phyloP scores from a whole-genome alignment of 1,140 invertebrate species.

The Melanaphis sacchari region DNA sequence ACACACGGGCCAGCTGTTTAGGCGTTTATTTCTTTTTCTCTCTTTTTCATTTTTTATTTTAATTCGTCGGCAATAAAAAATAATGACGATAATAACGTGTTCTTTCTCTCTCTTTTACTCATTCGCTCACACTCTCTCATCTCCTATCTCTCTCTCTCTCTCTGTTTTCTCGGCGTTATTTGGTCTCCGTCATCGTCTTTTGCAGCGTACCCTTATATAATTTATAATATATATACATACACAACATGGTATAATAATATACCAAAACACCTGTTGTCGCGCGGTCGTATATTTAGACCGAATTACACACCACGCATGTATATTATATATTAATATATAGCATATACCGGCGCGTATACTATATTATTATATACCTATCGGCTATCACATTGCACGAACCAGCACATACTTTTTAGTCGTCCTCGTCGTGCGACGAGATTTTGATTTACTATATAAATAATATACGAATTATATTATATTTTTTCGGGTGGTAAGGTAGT shows the following conservation, averaged over 20 bases:
- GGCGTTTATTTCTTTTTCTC: neutral
- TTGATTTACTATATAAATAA: constrained; percentile 15
- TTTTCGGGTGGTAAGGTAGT: neutral
- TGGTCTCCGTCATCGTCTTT: neutral
- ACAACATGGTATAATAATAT: neutral
- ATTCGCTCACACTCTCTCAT: too few species aligned
- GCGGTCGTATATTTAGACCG: neutral
- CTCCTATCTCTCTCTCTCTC: too few species aligned
- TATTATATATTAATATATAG: neutral
- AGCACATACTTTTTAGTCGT: neutral
- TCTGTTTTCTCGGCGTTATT: neutral
- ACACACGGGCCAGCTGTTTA: constrained; percentile 39
- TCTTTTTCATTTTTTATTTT: neutral
- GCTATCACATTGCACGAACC: neutral
- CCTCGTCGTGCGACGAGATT: neutral
- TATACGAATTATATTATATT: constrained; percentile 20
- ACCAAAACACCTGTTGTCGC: constrained; percentile 23
- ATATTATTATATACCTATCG: constrained; percentile 7
- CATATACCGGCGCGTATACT: neutral
- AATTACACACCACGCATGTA: neutral
- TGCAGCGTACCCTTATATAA: neutral
- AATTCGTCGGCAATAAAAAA: constrained; percentile 35
- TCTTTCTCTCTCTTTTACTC: neutral
- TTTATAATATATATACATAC: neutral
- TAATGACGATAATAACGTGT: neutral